phyloP scores from a whole-genome alignment of 2,888 invertebrate species.

The Eremobia ochroleuca region DNA sequence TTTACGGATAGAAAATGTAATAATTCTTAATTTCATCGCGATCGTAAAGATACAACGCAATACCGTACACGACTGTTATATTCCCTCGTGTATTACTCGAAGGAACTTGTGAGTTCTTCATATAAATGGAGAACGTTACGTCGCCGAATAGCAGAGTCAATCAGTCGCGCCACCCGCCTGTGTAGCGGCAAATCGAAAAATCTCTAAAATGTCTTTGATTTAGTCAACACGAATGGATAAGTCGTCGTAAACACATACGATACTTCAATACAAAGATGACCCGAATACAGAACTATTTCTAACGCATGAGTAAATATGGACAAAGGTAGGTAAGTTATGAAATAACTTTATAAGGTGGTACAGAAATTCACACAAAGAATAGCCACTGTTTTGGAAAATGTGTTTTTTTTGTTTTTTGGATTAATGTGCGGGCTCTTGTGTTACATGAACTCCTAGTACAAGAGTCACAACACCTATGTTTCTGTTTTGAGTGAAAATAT shows the following conservation, averaged over 20 bases:
- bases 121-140: constrained; percentile 85
- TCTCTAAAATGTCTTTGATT: constrained; percentile 82
- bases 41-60: constrained; percentile 47
- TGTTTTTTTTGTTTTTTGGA: not conserved
- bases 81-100: constrained; percentile 70
- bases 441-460: not conserved
- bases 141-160: constrained; percentile 82
- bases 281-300: constrained; percentile 18
- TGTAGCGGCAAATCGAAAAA: constrained; percentile 87
- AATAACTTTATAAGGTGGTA: not conserved
- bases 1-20: constrained; percentile 18
- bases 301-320: not conserved
- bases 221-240: constrained; percentile 69
- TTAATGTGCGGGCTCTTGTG: not conserved
- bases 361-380: not conserved
- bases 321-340: not conserved
- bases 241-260: constrained; percentile 70
- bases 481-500: not conserved
- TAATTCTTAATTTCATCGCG: constrained; percentile 53
- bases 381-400: not conserved
- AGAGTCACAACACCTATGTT: not conserved
- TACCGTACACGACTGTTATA: constrained; percentile 48
- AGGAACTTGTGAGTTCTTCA: constrained; percentile 82
- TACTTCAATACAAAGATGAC: constrained; percentile 46
- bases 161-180: constrained; percentile 83